Conservation (phyloP, 2,113 vertebrate species). For the Tor tambroides region DNA sequence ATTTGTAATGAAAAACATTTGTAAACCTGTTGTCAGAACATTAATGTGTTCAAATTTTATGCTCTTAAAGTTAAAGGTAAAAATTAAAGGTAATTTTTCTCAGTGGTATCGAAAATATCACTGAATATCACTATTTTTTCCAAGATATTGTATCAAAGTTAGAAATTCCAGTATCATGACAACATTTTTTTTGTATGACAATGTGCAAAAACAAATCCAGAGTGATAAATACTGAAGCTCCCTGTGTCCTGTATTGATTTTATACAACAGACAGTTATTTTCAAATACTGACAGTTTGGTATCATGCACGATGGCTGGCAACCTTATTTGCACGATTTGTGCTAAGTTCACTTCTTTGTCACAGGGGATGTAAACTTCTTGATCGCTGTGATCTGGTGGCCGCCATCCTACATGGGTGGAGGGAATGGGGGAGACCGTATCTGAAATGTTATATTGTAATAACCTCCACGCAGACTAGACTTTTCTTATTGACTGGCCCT, state of each 20-base stretch:
- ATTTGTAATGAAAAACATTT: background rate
- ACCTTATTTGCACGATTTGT: background rate
- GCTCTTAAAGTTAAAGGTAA: background rate
- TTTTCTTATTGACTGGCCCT: slow-evolving; percentile 50
- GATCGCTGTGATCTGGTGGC: slow-evolving; percentile 24
- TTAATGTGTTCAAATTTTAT: background rate
- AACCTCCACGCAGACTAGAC: slow-evolving; percentile 38
- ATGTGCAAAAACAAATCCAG: background rate
- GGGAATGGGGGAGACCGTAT: background rate
- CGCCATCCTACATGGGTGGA: slow-evolving; percentile 17
- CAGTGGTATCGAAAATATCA: background rate
- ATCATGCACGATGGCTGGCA: background rate
- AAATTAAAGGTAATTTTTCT: too few relatives aligned
- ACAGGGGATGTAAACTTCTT: background rate
- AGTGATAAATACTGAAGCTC: background rate
- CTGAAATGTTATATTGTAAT: slow-evolving; percentile 42
- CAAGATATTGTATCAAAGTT: background rate
- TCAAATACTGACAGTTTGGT: background rate
- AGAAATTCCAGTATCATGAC: background rate
- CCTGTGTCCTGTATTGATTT: background rate
- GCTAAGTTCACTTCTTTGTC: background rate
- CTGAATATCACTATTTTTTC: background rate
- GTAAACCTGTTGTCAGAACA: background rate
- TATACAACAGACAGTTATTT: background rate
- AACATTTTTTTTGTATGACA: background rate